Base-by-base conservation (phyloP, 2,113 vertebrate species). In the Aspiorhynchus laticeps region DNA sequence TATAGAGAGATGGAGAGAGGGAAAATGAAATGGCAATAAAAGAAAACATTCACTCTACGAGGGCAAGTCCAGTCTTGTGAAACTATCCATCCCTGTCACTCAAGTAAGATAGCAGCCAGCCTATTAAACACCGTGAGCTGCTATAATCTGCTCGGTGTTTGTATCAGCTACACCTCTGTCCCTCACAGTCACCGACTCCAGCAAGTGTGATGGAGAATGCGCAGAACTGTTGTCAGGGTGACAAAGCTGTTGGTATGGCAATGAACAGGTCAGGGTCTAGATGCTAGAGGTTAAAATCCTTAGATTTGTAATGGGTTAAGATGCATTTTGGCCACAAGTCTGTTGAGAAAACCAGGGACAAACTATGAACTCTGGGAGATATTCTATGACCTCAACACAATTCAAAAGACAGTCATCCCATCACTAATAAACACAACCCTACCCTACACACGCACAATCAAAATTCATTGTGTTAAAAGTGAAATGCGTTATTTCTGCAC, bases 151-250 rank as follows among this genome's bases (percentile, higher is more conserved):
- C 43, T 53, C 41, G 33, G 81, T 28, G 86, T 61, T 87, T 69
- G 59, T 51, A 48, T 79, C 26, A 41, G 41, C 73, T 77, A 43
- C 87, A 80, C 67, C 75, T 76, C 59, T 31, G 33, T 41, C 80
- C 86, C 61, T 84, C 77, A 84, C 41, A 43, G 85, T 79, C 61
- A 80, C 17, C 0, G 43, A 65, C 56, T 46, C n/a, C 7, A 19
- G 46, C 7, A 31, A 51, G 63, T 69, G 41, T 36, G 28, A 24
- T n/a, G 10, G 28, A 82, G 80, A 83, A 87, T 84, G 53, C 77
- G 80, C 84, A 85, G 76, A 59, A 69, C 46, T 10, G 67, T 87
- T 36, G 82, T 82, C 88, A 85, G 26, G 26, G 85, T 8, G 85
- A 84, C 88, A 75, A 56, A 71, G 41, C 36, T 46, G 67, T 73